Evolutionary conservation across 2,888 invertebrate species (phyloP).

Genomic region (Nycteola revayana): DNA sequence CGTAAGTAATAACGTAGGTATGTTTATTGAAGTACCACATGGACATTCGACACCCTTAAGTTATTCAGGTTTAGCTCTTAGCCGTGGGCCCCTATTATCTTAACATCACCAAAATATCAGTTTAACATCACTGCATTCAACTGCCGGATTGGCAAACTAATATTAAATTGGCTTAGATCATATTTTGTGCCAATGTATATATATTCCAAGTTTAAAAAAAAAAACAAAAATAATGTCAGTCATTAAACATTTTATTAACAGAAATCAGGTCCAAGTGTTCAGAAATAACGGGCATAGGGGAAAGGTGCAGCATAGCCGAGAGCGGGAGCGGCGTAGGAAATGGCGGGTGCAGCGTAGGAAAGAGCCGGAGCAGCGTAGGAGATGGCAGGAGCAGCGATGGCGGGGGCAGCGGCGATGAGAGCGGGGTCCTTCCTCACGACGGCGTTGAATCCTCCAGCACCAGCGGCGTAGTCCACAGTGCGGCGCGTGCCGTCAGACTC

Average conservation of each 20-base stretch:
- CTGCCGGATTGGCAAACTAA: too few species aligned
- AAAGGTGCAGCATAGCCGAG: constrained; percentile 23
- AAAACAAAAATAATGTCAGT: too few species aligned
- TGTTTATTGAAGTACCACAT: too few species aligned
- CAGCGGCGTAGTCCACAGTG: constrained; percentile 83
- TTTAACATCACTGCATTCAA: too few species aligned
- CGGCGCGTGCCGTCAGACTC: constrained; percentile 84
- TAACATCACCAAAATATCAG: too few species aligned
- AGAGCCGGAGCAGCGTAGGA: constrained; percentile 39
- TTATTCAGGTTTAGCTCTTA: too few species aligned
- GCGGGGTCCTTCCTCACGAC: constrained; percentile 76
- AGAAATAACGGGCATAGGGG: constrained; percentile 24
- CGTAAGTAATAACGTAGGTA: too few species aligned
- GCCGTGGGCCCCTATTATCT: too few species aligned
- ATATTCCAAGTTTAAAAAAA: too few species aligned
- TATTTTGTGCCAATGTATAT: too few species aligned
- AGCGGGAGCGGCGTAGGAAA: constrained; percentile 13
- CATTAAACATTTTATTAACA: constrained; percentile 22
- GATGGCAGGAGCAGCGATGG: constrained; percentile 52
- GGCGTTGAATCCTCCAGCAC: constrained; percentile 80
- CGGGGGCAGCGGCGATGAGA: constrained; percentile 46
- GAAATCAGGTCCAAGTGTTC: constrained; percentile 14
- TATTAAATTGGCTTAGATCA: too few species aligned
- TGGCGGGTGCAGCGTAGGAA: constrained; percentile 27
- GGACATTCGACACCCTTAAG: too few species aligned